Evolutionary conservation across 2,888 invertebrate species (phyloP), one percentile per base, ranked within the genome.

Genomic region (Dichetophora obliterata): DNA sequence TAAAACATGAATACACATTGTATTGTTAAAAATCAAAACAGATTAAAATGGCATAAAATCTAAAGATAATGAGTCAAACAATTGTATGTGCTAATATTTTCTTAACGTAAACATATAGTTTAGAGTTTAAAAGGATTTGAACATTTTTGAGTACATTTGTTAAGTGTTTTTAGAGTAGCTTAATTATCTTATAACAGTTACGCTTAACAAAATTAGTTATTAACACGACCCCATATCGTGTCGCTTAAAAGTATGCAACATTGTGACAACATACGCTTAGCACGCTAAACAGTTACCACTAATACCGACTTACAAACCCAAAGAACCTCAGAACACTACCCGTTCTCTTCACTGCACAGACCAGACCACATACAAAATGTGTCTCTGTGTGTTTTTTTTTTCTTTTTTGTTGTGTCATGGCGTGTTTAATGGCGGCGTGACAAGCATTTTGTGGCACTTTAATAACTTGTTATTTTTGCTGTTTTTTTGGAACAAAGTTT

Each of bases 401-500:
- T 8, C 14, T 0, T 22, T 54, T 54, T 54, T n/a, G 63, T n/a
- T 6, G 1, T 52, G 54, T 63, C 80, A 78, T 85, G 79, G 85
- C 85, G 84, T 85, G 86, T 79, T 80, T 63, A 80, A 80, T 83
- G 85, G 82, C 82, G 82, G 83, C 82, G 81, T 86, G 84, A 83
- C 84, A 80, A 85, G 80, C 82, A 79, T 83, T 85, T 86, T 84
- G 85, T 86, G 83, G 80, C 79, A 79, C 80, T 83, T 85, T 82
- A 79, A 83, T 81, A 82, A 81, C 43, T 61, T 59, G 74, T 77
- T 73, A 73, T 77, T 72, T 73, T 73, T n/a, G 19, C 1, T 63
- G 16, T 65, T 65, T 65, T 63, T 31, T 31, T 65, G 16, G 31
- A 19, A 9, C 37, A 19, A n/a, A 6, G 6, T 43, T 3, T 43